phyloP scores from a whole-genome alignment of 2,797 vertebrate genomes.

The Leptatherina wallacei region DNA sequence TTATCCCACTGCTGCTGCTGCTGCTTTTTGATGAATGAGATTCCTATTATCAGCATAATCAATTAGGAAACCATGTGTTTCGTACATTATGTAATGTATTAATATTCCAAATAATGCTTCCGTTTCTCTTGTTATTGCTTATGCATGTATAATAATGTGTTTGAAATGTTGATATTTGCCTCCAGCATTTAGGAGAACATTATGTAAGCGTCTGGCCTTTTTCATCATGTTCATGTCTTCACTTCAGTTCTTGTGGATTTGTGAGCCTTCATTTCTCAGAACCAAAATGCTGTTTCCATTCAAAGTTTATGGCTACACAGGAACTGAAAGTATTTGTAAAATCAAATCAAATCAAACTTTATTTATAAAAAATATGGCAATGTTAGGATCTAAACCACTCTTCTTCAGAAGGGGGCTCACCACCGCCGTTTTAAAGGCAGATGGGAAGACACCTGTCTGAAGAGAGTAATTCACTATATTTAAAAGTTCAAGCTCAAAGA shows the following conservation, averaged over 20 bases:
- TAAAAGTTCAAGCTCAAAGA: too few relatives aligned
- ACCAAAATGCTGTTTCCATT: background rate
- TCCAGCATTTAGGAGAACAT: background rate
- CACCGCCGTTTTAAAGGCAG: too few relatives aligned
- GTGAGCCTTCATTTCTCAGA: background rate
- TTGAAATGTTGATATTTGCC: background rate
- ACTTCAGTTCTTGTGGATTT: background rate
- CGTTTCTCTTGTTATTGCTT: background rate
- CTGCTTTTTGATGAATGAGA: constrained; percentile 4
- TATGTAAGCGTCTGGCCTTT: background rate
- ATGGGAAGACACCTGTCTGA: too few relatives aligned
- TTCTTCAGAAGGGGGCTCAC: too few relatives aligned
- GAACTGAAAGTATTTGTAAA: too few relatives aligned
- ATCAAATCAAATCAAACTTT: too few relatives aligned
- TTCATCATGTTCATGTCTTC: background rate
- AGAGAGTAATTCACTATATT: too few relatives aligned
- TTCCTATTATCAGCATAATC: background rate
- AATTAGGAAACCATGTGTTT: background rate
- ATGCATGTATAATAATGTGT: background rate
- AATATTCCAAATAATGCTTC: background rate
- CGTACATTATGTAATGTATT: constrained; percentile 1
- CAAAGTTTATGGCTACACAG: background rate
- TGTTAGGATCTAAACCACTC: too few relatives aligned
- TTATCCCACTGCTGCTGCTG: background rate
- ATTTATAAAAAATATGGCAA: too few relatives aligned